Base-by-base conservation (phyloP, 2,888 invertebrate species). In the Drosophila dives region DNA sequence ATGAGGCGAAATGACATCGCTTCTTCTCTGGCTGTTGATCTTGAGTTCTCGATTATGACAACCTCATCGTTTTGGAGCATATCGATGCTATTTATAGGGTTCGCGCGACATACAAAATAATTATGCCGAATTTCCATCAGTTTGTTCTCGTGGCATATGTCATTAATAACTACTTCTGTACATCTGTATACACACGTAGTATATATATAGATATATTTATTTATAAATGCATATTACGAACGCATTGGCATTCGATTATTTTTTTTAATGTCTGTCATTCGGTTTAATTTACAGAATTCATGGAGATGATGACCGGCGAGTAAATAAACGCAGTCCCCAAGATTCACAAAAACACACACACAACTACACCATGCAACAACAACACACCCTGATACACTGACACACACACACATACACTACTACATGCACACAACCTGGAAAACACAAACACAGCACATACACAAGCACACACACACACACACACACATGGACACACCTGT, bases 251-350 rank as follows among this genome's bases (percentile, higher is more conserved):
- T 77, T 76, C 68, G 56, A 56, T 29, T 50, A n/a, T 48, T 32
- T 17, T 64, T 56, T 72, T 78, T 84, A 73, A 79, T 69, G 73
- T 77, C 77, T 74, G 71, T 70, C 73, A 73, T 81, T 76, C 81
- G 89, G 91, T 93, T 94, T 89, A 56, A 84, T 92, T 96, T 96
- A 83, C 95, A 97, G 97, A 97, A 95, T 97, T 97, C 94, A 97
- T 97, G 97, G 97, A 97, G 94, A 97, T 98, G 97, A 98, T 98
- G 97, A 97, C 97, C 80, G 97, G 97, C 93, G 97, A 97, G 95
- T 97, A 96, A 95, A 92, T 77, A 73, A 72, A 77, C 72, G 72
- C 72, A 73, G 77, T 62, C 72, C 38, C 73, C 67, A 61, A 68
- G 74, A 79, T 64, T 69, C 68, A 69, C 76, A 64, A 69, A 65